These are phyloP conservation scores for Manis crassicaudata DNA, from an alignment of 2,797 vertebrate genomes.

Conservation along the genomic window DNA sequence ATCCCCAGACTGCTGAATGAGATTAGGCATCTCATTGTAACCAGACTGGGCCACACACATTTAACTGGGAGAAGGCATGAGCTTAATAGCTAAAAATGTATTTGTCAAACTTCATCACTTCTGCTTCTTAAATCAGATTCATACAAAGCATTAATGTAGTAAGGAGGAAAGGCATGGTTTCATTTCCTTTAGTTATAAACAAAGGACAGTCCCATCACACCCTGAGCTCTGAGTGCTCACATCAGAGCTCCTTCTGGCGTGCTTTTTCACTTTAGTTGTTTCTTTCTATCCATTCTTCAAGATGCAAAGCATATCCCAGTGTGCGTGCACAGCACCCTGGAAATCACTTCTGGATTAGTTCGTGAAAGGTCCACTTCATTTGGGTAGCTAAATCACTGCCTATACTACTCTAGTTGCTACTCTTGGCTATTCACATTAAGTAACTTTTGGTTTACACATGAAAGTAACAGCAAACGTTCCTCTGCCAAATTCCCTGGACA, in stretches of 20 bases:
- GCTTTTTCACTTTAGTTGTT: not conserved
- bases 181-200: constrained; percentile 25
- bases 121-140: not conserved
- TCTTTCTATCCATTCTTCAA: not conserved
- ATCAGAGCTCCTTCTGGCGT: not conserved
- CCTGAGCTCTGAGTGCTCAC: not conserved
- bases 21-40: not conserved
- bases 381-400: not conserved
- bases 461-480: constrained; percentile 5
- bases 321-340: not conserved
- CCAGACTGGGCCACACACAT: not conserved
- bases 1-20: not conserved
- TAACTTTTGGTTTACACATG: not conserved
- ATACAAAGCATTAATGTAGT: not conserved
- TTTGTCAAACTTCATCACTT: not conserved
- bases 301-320: not conserved
- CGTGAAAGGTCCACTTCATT: not conserved
- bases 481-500: not conserved
- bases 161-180: not conserved
- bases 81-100: constrained; percentile 5
- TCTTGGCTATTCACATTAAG: not conserved
- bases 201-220: not conserved
- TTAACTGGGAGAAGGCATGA: not conserved
- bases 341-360: not conserved
- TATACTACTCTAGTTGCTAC: not conserved